phyloP scores from a whole-genome alignment of 1,140 invertebrate genomes.

The Drosophila mayri region DNA sequence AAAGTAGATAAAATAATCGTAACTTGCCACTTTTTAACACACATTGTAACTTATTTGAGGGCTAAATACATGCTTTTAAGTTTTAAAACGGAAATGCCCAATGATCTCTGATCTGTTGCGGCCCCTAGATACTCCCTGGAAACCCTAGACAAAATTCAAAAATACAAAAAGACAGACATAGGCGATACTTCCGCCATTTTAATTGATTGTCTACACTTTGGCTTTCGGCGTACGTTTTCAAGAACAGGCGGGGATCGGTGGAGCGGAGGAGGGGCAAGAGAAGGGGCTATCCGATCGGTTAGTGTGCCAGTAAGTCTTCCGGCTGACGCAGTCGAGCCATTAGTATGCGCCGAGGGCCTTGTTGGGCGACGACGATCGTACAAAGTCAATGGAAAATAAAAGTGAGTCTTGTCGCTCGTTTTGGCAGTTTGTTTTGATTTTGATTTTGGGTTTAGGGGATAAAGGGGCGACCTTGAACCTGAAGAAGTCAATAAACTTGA shows the following conservation, averaged over 20 bases:
- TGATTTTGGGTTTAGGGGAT: slow-evolving; percentile 18
- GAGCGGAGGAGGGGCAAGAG: slow-evolving; percentile 32
- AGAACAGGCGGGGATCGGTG: slow-evolving; percentile 48
- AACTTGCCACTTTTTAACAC: not conserved
- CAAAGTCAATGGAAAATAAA: slow-evolving; percentile 65
- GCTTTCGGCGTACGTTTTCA: slow-evolving; percentile 67
- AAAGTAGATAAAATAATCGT: not conserved
- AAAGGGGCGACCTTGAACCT: slow-evolving; percentile 70
- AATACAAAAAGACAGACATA: slow-evolving; percentile 9
- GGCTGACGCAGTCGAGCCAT: slow-evolving; percentile 47
- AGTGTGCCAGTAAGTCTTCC: slow-evolving; percentile 68
- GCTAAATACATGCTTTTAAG: not conserved
- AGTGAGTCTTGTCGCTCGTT: slow-evolving; percentile 57
- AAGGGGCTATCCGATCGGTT: slow-evolving; percentile 23
- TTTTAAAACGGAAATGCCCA: slow-evolving; percentile 12
- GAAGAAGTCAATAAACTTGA: slow-evolving; percentile 70
- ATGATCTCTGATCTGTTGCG: slow-evolving; percentile 3
- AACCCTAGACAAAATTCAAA: slow-evolving; percentile 37
- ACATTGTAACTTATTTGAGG: too few relatives aligned
- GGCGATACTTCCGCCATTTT: slow-evolving; percentile 70
- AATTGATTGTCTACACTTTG: slow-evolving; percentile 66
- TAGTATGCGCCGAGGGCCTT: slow-evolving; percentile 70
- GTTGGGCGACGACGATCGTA: slow-evolving; percentile 34
- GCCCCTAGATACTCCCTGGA: slow-evolving; percentile 4
- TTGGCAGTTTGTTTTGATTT: slow-evolving; percentile 59